phyloP scores from a whole-genome alignment of 2,797 vertebrate species.

The Peromyscus melanophrys region DNA sequence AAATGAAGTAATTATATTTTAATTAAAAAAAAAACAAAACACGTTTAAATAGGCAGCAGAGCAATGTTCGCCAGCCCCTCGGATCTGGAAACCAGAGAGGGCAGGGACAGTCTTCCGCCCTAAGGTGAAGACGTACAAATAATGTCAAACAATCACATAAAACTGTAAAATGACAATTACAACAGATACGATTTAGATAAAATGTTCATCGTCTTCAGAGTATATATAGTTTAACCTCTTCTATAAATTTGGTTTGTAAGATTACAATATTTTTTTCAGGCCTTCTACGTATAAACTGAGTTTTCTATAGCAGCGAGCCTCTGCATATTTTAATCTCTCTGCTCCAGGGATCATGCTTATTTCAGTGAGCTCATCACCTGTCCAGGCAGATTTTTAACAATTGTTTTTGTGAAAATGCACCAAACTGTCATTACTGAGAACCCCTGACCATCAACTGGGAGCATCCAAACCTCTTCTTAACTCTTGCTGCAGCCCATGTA shows the following conservation, averaged over 20 bases:
- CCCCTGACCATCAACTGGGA: not conserved
- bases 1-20: not conserved
- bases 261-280: constrained; percentile 30
- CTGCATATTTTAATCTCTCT: not conserved
- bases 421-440: not conserved
- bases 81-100: not conserved
- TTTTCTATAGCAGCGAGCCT: not conserved
- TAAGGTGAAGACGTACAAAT: not conserved
- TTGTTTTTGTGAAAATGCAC: not conserved
- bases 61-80: not conserved
- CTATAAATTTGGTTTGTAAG: constrained; percentile 37
- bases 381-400: not conserved
- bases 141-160: not conserved
- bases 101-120: not conserved
- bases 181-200: constrained; percentile 4
- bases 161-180: not conserved
- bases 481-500: not conserved
- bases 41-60: not conserved
- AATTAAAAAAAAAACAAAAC: not conserved
- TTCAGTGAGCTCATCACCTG: not conserved
- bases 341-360: constrained; percentile 42
- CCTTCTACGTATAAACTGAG: constrained; percentile 6
- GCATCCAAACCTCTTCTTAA: not conserved
- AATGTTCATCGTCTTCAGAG: not conserved
- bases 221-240: not conserved